Evolutionary conservation across 2,113 vertebrate genomes (phyloP), one percentile per base, ranked within the genome.

Genomic region (Glareola pratincola): DNA sequence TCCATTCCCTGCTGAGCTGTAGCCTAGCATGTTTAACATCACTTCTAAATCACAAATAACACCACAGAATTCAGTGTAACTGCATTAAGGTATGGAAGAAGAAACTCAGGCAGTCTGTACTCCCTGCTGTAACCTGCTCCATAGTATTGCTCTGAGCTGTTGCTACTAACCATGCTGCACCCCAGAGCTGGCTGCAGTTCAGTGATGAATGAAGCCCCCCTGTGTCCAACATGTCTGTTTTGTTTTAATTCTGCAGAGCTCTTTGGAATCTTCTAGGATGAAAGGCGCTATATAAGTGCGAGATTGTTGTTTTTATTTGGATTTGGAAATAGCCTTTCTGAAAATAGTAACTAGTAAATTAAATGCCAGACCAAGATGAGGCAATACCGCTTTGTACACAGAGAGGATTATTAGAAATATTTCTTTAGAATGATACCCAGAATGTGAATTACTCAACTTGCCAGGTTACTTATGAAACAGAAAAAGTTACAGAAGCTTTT

Each of bases 381-480:
- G 96, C 94, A 97, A 97, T 94, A 85, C 67, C 0, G 56, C 92
- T 98, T 96, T 97, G 96, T 96, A 93, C 96, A 92, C 91, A 97
- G 95, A 97, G 97, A 94, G 95, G 96, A 97, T 98, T 97, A 97
- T 95, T 97, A 94, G 95, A 96, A 97, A 85, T 96, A 97, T 95
- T 97, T 96, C 97, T 96, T 94, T 95, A 96, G 94, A 96, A 95
- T 97, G 96, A 95, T 97, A 97, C 94, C 84, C 97, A 97, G 96
- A 96, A 96, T 92, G 94, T 74, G 95, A 96, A 93, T 96, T 97
- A 88, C 79, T 95, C 82, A 75, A 95, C 92, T 95, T 97, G 95
- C 95, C 96, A 97, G 95, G 96, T 95, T 97, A 92, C 97, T 97
- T 97, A 97, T 78, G 97, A 97, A 97, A 98, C 95, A 94, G 71